phyloP scores from a whole-genome alignment of 2,888 invertebrate genomes.

The Seira ritae region DNA sequence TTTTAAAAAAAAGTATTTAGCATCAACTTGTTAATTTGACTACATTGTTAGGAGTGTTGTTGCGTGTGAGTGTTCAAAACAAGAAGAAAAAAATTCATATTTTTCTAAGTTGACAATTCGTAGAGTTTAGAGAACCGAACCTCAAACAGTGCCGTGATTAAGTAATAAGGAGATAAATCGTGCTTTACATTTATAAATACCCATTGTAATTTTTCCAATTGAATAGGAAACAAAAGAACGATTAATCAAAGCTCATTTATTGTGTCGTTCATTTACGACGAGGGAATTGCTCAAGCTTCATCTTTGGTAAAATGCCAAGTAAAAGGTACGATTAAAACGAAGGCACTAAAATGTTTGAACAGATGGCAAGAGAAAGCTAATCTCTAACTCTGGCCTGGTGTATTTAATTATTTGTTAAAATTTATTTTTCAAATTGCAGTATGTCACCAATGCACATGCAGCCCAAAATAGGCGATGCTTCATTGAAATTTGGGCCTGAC shows the following conservation, averaged over 20 bases:
- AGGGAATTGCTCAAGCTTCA: slow-evolving; percentile 54
- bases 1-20: no score
- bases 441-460: slow-evolving; percentile 73
- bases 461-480: slow-evolving; percentile 73
- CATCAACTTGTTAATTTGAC: no score
- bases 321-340: slow-evolving; percentile 67
- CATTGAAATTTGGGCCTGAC: slow-evolving; percentile 73
- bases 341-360: no score
- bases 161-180: background rate
- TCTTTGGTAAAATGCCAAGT: slow-evolving; percentile 66
- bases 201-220: background rate
- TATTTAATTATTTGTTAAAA: no score
- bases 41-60: slow-evolving; percentile 19
- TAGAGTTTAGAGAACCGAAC: slow-evolving; percentile 41
- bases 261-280: slow-evolving; percentile 50
- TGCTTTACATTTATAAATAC: background rate
- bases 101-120: slow-evolving; percentile 60
- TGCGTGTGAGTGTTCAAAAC: slow-evolving; percentile 49
- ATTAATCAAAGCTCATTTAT: slow-evolving; percentile 38
- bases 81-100: slow-evolving; percentile 54
- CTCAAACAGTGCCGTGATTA: background rate
- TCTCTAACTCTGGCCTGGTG: no score
- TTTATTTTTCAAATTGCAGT: slow-evolving; percentile 51
- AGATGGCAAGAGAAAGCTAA: no score
- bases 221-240: background rate